Base-by-base conservation (phyloP, 2,113 vertebrate genomes). In the Cheirogaleus medius region DNA sequence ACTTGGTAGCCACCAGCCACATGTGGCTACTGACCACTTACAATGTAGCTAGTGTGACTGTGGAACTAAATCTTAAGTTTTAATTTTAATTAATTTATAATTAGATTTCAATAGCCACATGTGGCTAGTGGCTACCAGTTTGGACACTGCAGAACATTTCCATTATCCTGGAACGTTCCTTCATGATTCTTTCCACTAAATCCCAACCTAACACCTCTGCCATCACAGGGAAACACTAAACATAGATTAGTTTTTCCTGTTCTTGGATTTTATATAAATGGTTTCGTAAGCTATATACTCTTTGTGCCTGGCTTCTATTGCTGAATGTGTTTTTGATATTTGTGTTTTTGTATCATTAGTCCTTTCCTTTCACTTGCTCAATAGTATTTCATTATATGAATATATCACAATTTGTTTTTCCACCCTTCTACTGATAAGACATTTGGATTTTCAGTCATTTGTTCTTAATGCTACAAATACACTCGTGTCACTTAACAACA, bases 371-470 rank as follows among this genome's bases (percentile, higher is more conserved):
- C 42, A 71, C 84, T 23, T 91, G 39, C 20, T 92, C 27, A 34
- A 15, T 91, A 87, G 56, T 88, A 84, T 58, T 96, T 56, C 76
- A 58, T 1, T 52, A 12, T 63, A 63, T 58, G 42, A 83, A 21
- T 56, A 32, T 25, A 81, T 80, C 13, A 77, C 74, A 87, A 42
- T 68, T 92, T 87, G 14, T 74, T 97, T 90, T 68, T 76, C 74
- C 9, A 90, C 52, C 32, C 13, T 84, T 9, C 42, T 87, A 44
- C 23, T 80, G 82, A 81, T 42, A 71, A 71, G 44, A 82, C 47
- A 71, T 80, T 92, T 92, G 34, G 52, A 29, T 77, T 92, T 85
- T 47, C 32, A 96, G 58, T 54, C 71, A 94, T 47, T 94, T 96
- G 49, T 32, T 71, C 94, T 96, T 84, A 64, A 58, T 93, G 27